Conservation (phyloP, 2,888 invertebrate species). For the Oxystoma pomonae region DNA sequence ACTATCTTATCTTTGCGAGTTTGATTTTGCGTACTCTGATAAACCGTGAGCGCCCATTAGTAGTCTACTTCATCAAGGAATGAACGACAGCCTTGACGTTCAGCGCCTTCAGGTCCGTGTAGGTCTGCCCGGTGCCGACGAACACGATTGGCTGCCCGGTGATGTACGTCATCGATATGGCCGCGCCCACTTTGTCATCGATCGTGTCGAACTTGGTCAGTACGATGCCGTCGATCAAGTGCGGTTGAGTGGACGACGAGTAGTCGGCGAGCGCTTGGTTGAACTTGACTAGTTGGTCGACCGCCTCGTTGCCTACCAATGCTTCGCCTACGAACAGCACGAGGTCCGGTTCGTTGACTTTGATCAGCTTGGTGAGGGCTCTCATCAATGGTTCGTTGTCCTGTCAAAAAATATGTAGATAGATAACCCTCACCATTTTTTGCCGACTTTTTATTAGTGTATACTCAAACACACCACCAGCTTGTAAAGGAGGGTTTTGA, state of each 20-base stretch:
- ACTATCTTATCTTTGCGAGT: too few species aligned
- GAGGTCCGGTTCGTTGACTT: conserved; percentile 95
- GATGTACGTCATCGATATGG: conserved; percentile 99
- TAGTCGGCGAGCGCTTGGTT: conserved; percentile 97
- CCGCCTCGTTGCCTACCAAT: conserved; percentile 99
- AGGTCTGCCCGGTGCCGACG: conserved; percentile 99
- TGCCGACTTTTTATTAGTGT: too few species aligned
- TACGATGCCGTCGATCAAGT: conserved; percentile 97
- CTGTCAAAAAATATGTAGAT: too few species aligned
- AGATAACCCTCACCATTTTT: too few species aligned
- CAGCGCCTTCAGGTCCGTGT: conserved; percentile 93
- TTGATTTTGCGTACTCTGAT: too few species aligned
- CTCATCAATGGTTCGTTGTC: conserved; percentile 99
- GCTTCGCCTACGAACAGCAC: conserved; percentile 99
- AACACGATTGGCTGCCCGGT: conserved; percentile 99
- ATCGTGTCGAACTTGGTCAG: conserved; percentile 99
- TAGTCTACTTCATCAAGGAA: conserved; percentile 93
- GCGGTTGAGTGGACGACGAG: conserved; percentile 70
- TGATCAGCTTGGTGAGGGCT: conserved; percentile 94
- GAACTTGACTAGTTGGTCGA: conserved; percentile 98
- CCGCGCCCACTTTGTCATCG: conserved; percentile 93
- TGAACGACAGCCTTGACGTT: conserved; percentile 96
- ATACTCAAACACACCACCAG: too few species aligned
- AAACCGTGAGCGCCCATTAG: too few species aligned
- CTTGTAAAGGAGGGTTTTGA: too few species aligned